Conservation (phyloP, 2,113 vertebrate species). For the Bubalus kerabau region DNA sequence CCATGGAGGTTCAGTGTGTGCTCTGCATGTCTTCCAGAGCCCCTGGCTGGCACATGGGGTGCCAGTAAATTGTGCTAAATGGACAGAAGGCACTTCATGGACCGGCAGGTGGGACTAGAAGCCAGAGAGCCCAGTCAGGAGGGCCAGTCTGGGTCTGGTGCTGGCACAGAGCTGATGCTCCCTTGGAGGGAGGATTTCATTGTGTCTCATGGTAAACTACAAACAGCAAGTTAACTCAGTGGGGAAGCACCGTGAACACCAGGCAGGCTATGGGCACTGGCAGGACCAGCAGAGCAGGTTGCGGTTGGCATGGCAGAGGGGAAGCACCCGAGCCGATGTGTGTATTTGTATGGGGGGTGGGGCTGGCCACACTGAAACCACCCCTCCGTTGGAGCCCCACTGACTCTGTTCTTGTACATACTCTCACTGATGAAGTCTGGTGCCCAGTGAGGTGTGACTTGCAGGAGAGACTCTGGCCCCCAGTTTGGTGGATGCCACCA, state of each 20-base stretch:
- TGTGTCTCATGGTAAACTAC: background rate
- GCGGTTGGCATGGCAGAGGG: background rate
- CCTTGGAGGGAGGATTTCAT: background rate
- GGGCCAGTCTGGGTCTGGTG: background rate
- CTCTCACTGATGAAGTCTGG: background rate
- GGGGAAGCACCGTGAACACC: background rate
- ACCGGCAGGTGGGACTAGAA: background rate
- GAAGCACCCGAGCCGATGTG: background rate
- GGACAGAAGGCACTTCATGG: background rate
- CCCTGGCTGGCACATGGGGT: background rate
- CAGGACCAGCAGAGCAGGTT: background rate
- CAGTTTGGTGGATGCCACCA: background rate
- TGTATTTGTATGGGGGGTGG: background rate
- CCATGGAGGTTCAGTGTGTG: too few relatives aligned
- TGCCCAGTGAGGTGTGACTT: background rate
- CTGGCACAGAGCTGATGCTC: background rate
- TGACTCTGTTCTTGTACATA: background rate
- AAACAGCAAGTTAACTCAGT: background rate
- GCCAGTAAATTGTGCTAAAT: background rate
- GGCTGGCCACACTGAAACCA: background rate
- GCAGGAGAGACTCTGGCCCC: background rate
- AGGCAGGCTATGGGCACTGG: background rate
- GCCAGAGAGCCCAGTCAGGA: background rate
- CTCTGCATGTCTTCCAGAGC: background rate
- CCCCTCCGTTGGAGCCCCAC: background rate